Evolutionary conservation across 2,888 invertebrate species (phyloP), one percentile per base, ranked within the genome.

Genomic region (Agrenia bidenticulata): DNA sequence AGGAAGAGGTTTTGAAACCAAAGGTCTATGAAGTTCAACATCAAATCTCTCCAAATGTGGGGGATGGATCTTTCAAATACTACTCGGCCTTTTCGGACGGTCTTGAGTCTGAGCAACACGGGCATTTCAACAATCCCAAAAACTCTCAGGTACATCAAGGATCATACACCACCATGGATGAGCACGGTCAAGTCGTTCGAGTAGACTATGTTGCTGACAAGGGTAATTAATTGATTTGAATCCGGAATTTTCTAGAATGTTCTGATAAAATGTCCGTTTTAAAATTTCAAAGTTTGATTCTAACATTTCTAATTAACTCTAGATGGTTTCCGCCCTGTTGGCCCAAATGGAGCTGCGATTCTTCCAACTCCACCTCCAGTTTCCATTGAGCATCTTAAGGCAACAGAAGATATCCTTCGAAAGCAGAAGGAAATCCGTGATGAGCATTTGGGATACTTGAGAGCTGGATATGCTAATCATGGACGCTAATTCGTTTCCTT

Each of bases 91-190:
- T 63, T 2, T 68, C 68, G 2, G 68, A 71, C 37, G 71, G 71
- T 7, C 42, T 66, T n/a, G 62, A 69, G 37, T 66, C 68, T 0
- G 68, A 71, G n/a, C 68, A 68, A 39, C 24, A 56, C 9, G 71
- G 71, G 1, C 62, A 66, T 49, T 63, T 71, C 21, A 64, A 41
- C n/a, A 66, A 69, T 53, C 71, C 71, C 11, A n/a, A 56, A 49
- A 4, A 66, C 23, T 71, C 71, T 2, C 69, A 68, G 58, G 66
- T 71, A 19, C 66, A 69, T 13, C 63, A 71, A 27, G 71, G 71
- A n/a, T 69, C 68, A 0, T 71, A 71, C 55, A 71, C 71, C 1
- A 71, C 71, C 13, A 69, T 56, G 19, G 71, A 71, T 42, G 71
- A 71, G 39, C 32, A 42, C 45, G 71, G 71, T 1, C 63, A 69